phyloP scores from a whole-genome alignment of 2,888 invertebrate genomes.

The Seladonia tumulorum region DNA sequence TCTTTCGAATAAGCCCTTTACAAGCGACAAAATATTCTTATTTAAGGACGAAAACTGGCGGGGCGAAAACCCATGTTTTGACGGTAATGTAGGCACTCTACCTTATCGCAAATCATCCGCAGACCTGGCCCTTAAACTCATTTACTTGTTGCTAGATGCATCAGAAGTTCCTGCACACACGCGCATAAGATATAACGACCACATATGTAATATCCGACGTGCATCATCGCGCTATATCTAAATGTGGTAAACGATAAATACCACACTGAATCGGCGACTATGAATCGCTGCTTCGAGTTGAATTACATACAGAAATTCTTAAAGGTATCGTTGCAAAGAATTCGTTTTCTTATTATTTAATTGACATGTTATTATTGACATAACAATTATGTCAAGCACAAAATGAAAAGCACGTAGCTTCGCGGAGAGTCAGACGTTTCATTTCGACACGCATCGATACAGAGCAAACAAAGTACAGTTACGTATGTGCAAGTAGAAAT shows the following conservation, averaged over 20 bases:
- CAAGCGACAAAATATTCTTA: too few relatives aligned
- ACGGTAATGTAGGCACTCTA: too few relatives aligned
- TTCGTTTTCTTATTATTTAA: neutral
- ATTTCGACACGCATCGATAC: constrained; percentile 19
- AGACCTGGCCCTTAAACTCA: too few relatives aligned
- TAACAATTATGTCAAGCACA: neutral
- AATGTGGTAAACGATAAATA: neutral
- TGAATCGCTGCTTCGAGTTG: neutral
- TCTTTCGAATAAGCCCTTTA: too few relatives aligned
- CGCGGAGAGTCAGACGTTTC: neutral
- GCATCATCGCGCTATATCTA: neutral
- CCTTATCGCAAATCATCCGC: too few relatives aligned
- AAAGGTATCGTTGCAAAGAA: neutral
- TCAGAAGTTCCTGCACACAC: neutral
- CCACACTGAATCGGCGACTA: neutral
- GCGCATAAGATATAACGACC: neutral
- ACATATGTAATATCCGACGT: neutral
- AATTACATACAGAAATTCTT: neutral
- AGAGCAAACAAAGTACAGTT: neutral
- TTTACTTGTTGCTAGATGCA: constrained; percentile 13
- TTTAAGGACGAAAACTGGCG: too few relatives aligned
- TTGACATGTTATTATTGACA: neutral
- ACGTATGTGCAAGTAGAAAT: constrained; percentile 21
- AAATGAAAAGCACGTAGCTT: constrained; percentile 5
- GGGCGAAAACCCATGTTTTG: too few relatives aligned